A percentile compares a stretch with the other conserved stretches of the same genome.
Evolutionary conservation across 2,797 vertebrate species (phyloP).

Genomic region (Amazona ochrocephala): DNA sequence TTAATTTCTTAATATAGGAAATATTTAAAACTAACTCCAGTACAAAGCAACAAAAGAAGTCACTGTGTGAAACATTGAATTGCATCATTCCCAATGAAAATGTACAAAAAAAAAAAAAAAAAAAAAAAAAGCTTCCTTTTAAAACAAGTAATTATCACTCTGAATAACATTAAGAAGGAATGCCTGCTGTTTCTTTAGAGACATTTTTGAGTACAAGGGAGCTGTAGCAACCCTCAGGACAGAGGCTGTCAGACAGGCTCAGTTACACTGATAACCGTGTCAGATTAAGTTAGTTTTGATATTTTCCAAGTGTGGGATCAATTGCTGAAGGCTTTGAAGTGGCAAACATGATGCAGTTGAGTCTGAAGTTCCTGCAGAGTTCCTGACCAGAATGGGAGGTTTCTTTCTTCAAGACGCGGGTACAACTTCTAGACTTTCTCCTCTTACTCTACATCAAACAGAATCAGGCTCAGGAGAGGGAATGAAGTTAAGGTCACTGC

Average conservation of each 20-base stretch:
- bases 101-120: background rate
- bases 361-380: background rate
- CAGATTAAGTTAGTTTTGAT: slow-evolving; percentile 12
- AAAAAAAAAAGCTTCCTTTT: background rate
- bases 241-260: background rate
- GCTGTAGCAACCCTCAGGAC: background rate
- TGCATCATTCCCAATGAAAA: background rate
- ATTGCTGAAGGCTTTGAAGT: slow-evolving; percentile 4
- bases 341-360: background rate
- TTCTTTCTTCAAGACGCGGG: background rate
- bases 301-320: slow-evolving; percentile 18
- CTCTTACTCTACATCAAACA: background rate
- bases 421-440: background rate
- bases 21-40: background rate
- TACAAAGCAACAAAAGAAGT: background rate
- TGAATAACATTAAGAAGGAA: background rate
- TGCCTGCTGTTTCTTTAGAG: background rate
- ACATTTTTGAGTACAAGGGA: background rate
- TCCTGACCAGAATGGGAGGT: background rate
- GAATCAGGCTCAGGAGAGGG: background rate
- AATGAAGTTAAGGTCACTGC: background rate
- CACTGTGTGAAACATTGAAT: background rate
- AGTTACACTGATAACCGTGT: background rate
- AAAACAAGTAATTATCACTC: background rate
- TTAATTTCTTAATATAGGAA: background rate